These are phyloP conservation scores for Connochaetes taurinus DNA, from an alignment of 2,113 vertebrate genomes.

Conservation along the genomic window DNA sequence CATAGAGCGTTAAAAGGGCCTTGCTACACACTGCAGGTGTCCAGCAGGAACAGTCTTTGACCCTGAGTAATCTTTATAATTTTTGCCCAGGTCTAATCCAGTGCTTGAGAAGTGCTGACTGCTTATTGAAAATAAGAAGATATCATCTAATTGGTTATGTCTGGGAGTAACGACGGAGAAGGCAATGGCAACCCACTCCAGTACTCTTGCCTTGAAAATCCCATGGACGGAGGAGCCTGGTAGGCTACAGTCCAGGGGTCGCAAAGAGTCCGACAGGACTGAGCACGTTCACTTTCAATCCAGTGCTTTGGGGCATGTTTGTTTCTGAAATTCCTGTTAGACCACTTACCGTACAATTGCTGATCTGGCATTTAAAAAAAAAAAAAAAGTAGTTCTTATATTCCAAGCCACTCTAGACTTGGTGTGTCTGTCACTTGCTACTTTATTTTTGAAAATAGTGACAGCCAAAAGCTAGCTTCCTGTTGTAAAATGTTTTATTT, in stretches of 20 bases:
- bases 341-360: background rate
- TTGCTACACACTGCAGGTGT: constrained; percentile 37
- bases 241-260: too few species aligned
- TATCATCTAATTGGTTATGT: too few species aligned
- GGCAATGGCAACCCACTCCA: too few species aligned
- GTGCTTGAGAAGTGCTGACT: background rate
- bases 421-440: background rate
- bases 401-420: background rate
- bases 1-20: constrained; percentile 37
- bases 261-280: too few species aligned
- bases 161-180: too few species aligned
- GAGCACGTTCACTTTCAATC: background rate
- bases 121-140: too few species aligned
- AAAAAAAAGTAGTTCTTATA: background rate
- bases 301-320: background rate
- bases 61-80: constrained; percentile 48
- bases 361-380: background rate
- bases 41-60: constrained; percentile 25
- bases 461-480: constrained; percentile 56
- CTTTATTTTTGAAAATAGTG: constrained; percentile 20
- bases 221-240: too few species aligned
- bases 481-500: constrained; percentile 57
- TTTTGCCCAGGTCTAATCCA: constrained; percentile 55
- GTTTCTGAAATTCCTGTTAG: background rate
- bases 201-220: too few species aligned